phyloP scores from a whole-genome alignment of 2,113 vertebrate genomes.

The Rousettus leschenaultii region DNA sequence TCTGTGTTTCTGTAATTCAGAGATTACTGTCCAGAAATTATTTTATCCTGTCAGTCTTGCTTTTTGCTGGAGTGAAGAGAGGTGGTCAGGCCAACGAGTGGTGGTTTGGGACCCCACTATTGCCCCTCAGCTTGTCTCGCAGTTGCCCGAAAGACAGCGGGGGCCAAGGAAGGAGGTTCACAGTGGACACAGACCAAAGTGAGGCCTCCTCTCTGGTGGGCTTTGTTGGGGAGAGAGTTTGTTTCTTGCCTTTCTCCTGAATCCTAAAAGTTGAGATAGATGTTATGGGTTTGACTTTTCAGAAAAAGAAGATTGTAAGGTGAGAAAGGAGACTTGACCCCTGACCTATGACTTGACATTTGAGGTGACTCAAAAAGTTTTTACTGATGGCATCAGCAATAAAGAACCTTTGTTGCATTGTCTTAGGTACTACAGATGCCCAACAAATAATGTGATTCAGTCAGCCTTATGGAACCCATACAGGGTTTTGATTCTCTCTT shows the following conservation, averaged over 20 bases:
- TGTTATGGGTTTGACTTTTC: not conserved
- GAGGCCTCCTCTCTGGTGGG: not conserved
- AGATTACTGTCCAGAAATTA: constrained; percentile 46
- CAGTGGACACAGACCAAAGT: fast-evolving
- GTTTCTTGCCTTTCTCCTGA: not conserved
- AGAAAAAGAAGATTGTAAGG: not conserved
- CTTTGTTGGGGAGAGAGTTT: not conserved
- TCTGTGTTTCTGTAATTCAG: constrained; percentile 83
- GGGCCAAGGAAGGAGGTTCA: too few species aligned
- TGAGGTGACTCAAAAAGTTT: not conserved
- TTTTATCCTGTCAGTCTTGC: not conserved
- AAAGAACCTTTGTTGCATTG: not conserved
- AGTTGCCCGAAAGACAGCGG: not conserved
- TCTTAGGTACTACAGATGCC: not conserved
- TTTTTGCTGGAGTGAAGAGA: not conserved
- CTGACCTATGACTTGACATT: not conserved
- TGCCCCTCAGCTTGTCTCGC: not conserved
- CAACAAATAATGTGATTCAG: not conserved
- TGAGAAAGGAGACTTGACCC: not conserved
- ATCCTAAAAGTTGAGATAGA: not conserved
- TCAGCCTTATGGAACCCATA: too few species aligned
- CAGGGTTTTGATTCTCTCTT: not conserved
- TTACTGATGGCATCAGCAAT: not conserved
- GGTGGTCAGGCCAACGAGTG: not conserved
- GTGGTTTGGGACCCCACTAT: not conserved